Evolutionary conservation across 2,797 vertebrate genomes (phyloP).

Genomic region (Psittacula echo): DNA sequence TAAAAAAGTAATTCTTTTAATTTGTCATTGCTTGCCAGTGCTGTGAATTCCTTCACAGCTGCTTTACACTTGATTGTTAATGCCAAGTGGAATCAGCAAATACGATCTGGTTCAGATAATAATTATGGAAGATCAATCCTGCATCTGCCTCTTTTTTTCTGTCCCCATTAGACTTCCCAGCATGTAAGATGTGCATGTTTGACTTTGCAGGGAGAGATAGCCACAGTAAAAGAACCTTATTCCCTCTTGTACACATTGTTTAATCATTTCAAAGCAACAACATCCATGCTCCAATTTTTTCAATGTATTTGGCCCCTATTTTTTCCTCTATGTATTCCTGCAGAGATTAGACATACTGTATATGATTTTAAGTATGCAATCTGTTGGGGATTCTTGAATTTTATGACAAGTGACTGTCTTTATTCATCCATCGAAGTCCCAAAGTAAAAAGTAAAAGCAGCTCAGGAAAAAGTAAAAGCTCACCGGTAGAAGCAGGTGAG

Average conservation of each 20-base stretch:
- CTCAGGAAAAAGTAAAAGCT: neutral
- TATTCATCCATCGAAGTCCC: neutral
- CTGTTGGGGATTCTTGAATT: neutral
- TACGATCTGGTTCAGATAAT: slow-evolving; percentile 33
- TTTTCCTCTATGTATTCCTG: neutral
- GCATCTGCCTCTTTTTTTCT: neutral
- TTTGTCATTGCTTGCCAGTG: neutral
- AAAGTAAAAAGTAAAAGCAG: neutral
- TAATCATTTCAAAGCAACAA: neutral
- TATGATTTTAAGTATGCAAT: neutral
- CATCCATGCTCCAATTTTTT: neutral
- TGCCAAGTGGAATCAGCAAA: slow-evolving; percentile 47
- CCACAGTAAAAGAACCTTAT: neutral
- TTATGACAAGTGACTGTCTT: neutral
- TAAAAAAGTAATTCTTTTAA: slow-evolving; percentile 47
- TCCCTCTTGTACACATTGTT: neutral
- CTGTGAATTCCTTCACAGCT: slow-evolving; percentile 46
- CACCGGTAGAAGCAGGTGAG: neutral
- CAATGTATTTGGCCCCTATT: neutral
- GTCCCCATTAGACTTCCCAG: neutral
- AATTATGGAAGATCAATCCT: slow-evolving; percentile 32
- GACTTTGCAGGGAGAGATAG: neutral
- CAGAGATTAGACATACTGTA: neutral
- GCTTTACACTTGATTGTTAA: slow-evolving; percentile 30
- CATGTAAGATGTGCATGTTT: neutral